Evolutionary conservation across 2,888 invertebrate genomes (phyloP), one percentile per base, ranked within the genome.

Genomic region (Mycalesis mineus): DNA sequence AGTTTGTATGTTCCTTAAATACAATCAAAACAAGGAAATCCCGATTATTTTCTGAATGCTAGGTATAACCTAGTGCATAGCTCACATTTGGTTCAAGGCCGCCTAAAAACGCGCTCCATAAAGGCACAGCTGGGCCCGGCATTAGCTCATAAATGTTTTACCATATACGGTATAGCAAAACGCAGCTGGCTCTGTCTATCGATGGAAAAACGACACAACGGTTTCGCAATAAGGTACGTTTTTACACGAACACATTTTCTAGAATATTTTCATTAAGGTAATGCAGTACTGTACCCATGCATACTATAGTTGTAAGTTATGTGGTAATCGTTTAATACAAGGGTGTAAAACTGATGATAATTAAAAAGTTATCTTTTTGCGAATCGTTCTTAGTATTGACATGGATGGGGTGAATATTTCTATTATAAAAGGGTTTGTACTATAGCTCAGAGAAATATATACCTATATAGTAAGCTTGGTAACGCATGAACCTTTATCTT

Each of bases 121-220:
- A 48, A 22, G 29, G 17, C 51, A 54, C 63, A 63, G 58, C 58
- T 63, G 61, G 51, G 31, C 44, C 40, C 33, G 51, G 48, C 47
- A 47, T 63, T 53, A 57, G 54, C 58, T 55, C 51, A 52, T 55
- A 55, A 58, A 55, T 50, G 61, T 62, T 61, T 50, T 49, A 53
- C 62, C 63, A 54, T 63, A 63, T 57, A 58, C 28, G 54, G 61
- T 17, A 36, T 41, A 58, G 51, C 17, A 37, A 47, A 56, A 3
- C 50, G 54, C 61, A 61, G 61, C 61, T 63, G 56, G 53, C 50
- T 7, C 1, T 1, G 6, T 9, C n/a, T n/a, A 7, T 0, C 13
- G 28, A 14, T 22, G 5, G 1, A 56, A 58, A 50, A 36, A 29
- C 6, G 3, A 15, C 47, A 4, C 31, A 54, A 54, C 11, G 0